A percentile compares a stretch with the other conserved stretches of the same genome.
These are phyloP conservation scores for Melieria omissa DNA, from an alignment of 2,888 invertebrate species.

Conservation along the genomic window DNA sequence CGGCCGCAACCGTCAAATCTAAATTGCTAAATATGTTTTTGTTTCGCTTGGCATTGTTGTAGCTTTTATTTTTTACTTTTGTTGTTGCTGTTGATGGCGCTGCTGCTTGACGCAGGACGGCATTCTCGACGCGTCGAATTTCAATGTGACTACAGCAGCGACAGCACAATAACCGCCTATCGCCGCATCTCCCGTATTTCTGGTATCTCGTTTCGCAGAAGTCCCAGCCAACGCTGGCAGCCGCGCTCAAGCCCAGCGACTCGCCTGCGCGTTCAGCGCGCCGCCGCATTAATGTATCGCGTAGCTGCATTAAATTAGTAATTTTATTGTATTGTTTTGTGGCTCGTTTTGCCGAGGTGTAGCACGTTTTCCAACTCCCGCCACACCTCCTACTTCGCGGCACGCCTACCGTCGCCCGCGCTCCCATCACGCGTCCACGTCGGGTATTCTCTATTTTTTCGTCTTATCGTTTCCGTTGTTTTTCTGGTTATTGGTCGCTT, in stretches of 20 bases:
- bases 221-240: neutral
- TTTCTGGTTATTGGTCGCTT: conserved; percentile 1
- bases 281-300: conserved; percentile 23
- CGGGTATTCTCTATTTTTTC: too few species aligned
- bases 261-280: neutral
- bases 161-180: neutral
- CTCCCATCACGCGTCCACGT: too few species aligned
- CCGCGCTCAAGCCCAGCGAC: neutral
- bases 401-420: too few species aligned
- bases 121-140: too few species aligned
- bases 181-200: conserved; percentile 4
- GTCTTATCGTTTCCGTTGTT: conserved; percentile 3
- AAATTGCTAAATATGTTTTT: conserved; percentile 22
- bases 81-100: conserved; percentile 5
- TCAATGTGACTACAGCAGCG: too few species aligned
- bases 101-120: neutral
- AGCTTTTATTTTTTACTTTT: neutral
- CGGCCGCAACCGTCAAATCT: neutral
- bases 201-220: conserved; percentile 22
- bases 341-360: conserved; percentile 11
- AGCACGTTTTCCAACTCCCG: conserved; percentile 14
- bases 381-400: neutral
- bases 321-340: conserved; percentile 29
- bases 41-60: conserved; percentile 5
- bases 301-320: conserved; percentile 30